Conservation (phyloP, 1,140 invertebrate genomes). For the Drosophila watanabei region DNA sequence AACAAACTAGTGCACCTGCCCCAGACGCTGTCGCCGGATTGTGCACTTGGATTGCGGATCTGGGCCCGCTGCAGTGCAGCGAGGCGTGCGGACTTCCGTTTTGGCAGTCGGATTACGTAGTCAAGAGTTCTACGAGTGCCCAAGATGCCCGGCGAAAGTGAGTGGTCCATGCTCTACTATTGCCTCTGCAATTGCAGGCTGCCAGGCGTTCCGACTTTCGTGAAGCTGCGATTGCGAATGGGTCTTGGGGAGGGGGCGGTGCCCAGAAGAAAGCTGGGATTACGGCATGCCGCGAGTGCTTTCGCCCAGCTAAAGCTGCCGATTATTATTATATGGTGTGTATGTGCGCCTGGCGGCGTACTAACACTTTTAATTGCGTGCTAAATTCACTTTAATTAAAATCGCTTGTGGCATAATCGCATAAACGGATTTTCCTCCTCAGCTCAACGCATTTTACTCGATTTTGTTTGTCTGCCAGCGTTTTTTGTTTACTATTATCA, state of each 20-base stretch:
- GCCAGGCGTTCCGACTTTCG: slow-evolving; percentile 11
- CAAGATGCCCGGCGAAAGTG: slow-evolving; percentile 56
- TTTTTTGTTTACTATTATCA: slow-evolving; percentile 57
- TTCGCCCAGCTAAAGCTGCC: slow-evolving; percentile 32
- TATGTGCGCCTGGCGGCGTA: slow-evolving; percentile 17
- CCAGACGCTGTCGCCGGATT: slow-evolving; percentile 38
- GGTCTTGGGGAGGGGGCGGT: slow-evolving; percentile 14
- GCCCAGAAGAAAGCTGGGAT: slow-evolving; percentile 44
- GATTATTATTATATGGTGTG: slow-evolving; percentile 41
- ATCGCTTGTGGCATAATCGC: slow-evolving; percentile 63
- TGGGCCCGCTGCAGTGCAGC: slow-evolving; percentile 53
- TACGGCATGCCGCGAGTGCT: slow-evolving; percentile 48
- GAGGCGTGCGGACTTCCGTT: slow-evolving; percentile 76
- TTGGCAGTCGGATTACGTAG: slow-evolving; percentile 58
- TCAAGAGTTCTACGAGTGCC: slow-evolving; percentile 64
- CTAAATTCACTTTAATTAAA: slow-evolving; percentile 81
- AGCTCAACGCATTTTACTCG: slow-evolving; percentile 68
- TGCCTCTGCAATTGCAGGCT: slow-evolving; percentile 51
- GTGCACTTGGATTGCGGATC: slow-evolving; percentile 26
- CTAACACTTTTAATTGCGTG: slow-evolving; percentile 77
- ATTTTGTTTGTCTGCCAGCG: slow-evolving; percentile 59
- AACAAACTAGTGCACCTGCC: slow-evolving; percentile 59
- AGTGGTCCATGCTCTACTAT: slow-evolving; percentile 22
- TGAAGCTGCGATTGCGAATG: slow-evolving; percentile 44
- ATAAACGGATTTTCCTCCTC: slow-evolving; percentile 32